Evolutionary conservation across 92 coral and sea anemone species (phyloP).

Genomic region (Nematostella vectensis): DNA sequence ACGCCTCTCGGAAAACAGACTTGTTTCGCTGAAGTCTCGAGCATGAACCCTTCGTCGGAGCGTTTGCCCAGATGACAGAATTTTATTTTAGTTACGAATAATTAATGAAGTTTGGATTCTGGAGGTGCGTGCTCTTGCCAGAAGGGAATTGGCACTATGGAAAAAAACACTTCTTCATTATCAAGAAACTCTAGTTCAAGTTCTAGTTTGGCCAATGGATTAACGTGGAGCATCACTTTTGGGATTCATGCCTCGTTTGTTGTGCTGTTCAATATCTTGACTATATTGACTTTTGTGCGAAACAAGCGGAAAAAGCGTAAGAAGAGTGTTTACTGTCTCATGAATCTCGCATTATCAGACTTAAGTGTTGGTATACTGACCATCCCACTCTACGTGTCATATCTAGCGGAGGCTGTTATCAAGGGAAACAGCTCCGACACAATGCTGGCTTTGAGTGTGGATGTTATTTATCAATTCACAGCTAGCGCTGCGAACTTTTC

Average conservation of each 20-base stretch:
- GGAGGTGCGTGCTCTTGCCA: too few species aligned
- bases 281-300: constrained; percentile 14
- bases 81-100: too few species aligned
- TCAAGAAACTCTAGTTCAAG: too few species aligned
- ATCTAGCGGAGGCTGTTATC: neutral
- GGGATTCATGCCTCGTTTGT: constrained; percentile 8
- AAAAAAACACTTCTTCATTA: too few species aligned
- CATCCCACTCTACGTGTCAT: constrained; percentile 6
- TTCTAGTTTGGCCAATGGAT: constrained; percentile 9
- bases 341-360: constrained; percentile 24
- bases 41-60: too few species aligned
- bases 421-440: neutral
- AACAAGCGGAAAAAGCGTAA: constrained; percentile 10
- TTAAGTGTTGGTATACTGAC: constrained; percentile 12
- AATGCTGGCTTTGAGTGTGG: neutral
- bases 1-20: too few species aligned
- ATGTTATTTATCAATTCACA: constrained; percentile 11
- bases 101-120: too few species aligned
- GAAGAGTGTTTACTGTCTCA: constrained; percentile 18
- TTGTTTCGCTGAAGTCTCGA: too few species aligned
- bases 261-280: constrained; percentile 15
- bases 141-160: too few species aligned
- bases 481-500: constrained; percentile 14
- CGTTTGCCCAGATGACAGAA: too few species aligned
- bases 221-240: constrained; percentile 12